phyloP scores from a whole-genome alignment of 2,113 vertebrate genomes.

The Python bivittatus region DNA sequence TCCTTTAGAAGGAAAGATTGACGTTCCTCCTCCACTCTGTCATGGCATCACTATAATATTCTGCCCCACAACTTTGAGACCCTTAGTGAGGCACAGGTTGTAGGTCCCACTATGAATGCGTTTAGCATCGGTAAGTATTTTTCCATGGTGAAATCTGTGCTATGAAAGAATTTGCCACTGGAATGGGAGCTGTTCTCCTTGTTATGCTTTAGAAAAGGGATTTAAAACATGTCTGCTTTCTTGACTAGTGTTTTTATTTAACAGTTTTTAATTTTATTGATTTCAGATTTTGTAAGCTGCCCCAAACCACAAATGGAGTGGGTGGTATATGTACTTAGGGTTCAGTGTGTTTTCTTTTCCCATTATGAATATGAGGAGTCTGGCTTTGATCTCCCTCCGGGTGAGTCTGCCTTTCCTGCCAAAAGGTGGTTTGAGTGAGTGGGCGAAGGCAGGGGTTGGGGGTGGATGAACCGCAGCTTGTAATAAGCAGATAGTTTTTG shows the following conservation, averaged over 20 bases:
- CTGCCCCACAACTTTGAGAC: not conserved
- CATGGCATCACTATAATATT: not conserved
- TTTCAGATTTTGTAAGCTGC: not conserved
- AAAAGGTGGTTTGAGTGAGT: not conserved
- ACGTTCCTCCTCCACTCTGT: not conserved
- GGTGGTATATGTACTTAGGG: not conserved
- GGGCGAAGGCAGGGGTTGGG: too few species aligned
- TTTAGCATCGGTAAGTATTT: not conserved
- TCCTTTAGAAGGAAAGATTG: not conserved
- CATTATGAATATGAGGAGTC: not conserved
- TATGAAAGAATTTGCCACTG: not conserved
- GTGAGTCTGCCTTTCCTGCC: not conserved
- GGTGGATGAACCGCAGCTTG: not conserved
- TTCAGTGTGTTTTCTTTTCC: not conserved
- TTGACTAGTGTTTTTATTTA: not conserved
- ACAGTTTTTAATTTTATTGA: not conserved
- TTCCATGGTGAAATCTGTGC: not conserved
- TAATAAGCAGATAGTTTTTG: too few species aligned
- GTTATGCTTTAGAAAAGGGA: not conserved
- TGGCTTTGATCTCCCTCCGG: too few species aligned
- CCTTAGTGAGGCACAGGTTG: not conserved
- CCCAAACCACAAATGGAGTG: not conserved
- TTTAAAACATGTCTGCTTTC: too few species aligned
- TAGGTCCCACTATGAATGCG: not conserved
- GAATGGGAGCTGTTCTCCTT: not conserved